Evolutionary conservation across 2,113 vertebrate genomes (phyloP), one percentile per base, ranked within the genome.

Genomic region (Zosterops borbonicus): DNA sequence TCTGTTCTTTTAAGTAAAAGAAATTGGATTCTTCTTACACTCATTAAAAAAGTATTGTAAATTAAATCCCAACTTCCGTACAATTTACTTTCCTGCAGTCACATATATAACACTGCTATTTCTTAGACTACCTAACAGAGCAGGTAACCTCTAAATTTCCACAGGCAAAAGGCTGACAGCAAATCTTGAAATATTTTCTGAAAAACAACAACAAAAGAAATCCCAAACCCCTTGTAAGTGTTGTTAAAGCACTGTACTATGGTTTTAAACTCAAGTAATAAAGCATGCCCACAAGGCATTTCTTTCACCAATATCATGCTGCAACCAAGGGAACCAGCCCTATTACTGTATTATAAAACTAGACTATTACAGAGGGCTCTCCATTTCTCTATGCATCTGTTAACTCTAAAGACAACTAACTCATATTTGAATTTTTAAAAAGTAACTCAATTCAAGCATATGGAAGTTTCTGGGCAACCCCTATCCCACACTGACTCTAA

Each of bases 281-380:
- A 93, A 96, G 93, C 56, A 88, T 22, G 20, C 69, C 87, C 37
- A 59, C 85, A 95, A 92, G 56, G 80, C 73, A 95, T 92, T 95
- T 96, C 55, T 96, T 94, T 92, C 91, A 93, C 46, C 47, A 92
- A 90, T 87, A 92, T 41, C 84, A 92, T 70, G 85, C 74, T 1
- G 13, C 93, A 91, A 71, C 35, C 75, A 92, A 95, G 96, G 90
- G 96, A 96, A 93, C 94, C 96, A 97, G 96, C 83, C 95, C 96
- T 80, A 86, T 55, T 87, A 68, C 71, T 93, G 20, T 73, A 93
- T 80, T 96, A 97, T 47, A 91, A 94, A 96, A 94, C 85, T 90
- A 91, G 67, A 89, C 80, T 94, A 90, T 81, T 87, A 92, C 31
- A 71, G 83, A 71, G 67, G 94, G 90, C 87, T 95, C 37, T 90